Percentiles rank a stretch among this genome's conserved stretches.
These are phyloP conservation scores for Nesidiocoris tenuis DNA, from an alignment of 2,888 invertebrate genomes.

Conservation along the genomic window DNA sequence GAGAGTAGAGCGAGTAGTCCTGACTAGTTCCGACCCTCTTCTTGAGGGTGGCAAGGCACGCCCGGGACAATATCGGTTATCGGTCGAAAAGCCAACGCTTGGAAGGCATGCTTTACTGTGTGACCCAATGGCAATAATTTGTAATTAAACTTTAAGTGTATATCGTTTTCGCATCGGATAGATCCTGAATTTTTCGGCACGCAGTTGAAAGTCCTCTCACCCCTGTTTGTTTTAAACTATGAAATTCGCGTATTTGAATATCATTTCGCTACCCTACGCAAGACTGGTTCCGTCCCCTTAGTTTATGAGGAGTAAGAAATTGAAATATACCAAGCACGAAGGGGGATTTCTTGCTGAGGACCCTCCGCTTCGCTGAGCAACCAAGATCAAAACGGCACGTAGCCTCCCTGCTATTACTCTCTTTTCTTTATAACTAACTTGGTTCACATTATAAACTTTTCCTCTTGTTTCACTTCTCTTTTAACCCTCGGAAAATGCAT, in stretches of 20 bases:
- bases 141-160: too few species aligned
- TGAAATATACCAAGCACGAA: neutral
- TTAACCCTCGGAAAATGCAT: neutral
- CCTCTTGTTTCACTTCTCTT: neutral
- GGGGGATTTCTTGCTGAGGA: neutral
- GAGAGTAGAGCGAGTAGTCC: too few species aligned
- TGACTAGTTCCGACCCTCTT: too few species aligned
- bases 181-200: too few species aligned
- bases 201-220: too few species aligned
- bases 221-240: neutral
- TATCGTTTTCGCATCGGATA: too few species aligned
- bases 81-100: too few species aligned
- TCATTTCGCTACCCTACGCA: neutral
- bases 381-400: neutral
- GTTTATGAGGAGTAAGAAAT: neutral
- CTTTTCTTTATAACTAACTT: neutral
- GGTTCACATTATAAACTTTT: neutral
- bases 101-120: too few species aligned
- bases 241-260: neutral
- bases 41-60: too few species aligned
- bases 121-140: too few species aligned
- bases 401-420: neutral
- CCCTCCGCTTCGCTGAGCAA: neutral
- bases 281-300: neutral
- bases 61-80: too few species aligned